phyloP scores from a whole-genome alignment of 2,113 vertebrate species.

The Hepsetus odoe region DNA sequence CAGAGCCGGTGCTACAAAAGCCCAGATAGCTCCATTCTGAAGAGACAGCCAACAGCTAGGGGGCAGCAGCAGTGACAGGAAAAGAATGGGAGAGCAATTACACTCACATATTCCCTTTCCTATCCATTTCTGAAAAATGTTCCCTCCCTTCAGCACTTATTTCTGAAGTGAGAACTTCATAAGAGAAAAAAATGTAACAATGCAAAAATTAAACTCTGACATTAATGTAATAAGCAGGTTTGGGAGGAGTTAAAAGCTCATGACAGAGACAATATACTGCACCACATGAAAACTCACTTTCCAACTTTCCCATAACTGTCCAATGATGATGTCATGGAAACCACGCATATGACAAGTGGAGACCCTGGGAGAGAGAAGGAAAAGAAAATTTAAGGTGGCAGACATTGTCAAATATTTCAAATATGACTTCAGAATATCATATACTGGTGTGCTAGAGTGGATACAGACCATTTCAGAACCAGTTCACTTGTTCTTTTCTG shows the following conservation, averaged over 20 bases:
- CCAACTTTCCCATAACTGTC: conserved; percentile 84
- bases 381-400: neutral
- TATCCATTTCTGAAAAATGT: neutral
- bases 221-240: too few species aligned
- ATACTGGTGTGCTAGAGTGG: neutral
- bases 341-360: conserved; percentile 85
- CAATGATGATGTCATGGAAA: conserved; percentile 83
- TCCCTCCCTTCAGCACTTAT: neutral
- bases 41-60: conserved; percentile 94
- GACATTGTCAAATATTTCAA: conserved; percentile 17
- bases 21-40: conserved; percentile 89
- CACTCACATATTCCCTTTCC: neutral
- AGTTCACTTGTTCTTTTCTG: conserved; percentile 1
- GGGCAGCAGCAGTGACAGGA: conserved; percentile 17
- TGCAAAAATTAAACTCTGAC: too few species aligned
- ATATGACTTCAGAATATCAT: neutral
- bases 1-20: conserved; percentile 93
- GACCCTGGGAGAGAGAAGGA: conserved; percentile 75
- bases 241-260: neutral
- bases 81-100: conserved; percentile 30
- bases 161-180: too few species aligned
- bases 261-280: neutral
- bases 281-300: conserved; percentile 79
- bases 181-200: neutral
- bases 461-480: neutral